Evolutionary conservation across 1,140 invertebrate species (phyloP), one percentile per base, ranked within the genome.

Genomic region (Meloidogyne hapla): DNA sequence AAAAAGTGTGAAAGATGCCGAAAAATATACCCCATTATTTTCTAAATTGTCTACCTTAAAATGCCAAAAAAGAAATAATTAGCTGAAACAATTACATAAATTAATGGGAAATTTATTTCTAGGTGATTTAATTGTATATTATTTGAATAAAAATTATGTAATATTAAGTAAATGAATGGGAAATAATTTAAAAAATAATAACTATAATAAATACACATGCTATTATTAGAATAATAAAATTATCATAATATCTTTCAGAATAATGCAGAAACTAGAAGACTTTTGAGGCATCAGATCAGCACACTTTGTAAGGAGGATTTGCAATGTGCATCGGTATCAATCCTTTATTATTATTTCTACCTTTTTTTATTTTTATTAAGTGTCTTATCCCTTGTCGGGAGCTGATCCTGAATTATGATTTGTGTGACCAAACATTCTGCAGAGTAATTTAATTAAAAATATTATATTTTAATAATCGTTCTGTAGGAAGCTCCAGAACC

Each of bases 271-370:
- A 40, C 76, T 21, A 62, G 79, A 56, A 66, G 79, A 38, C 68
- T 82, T 56, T 65, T 82, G 33, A 75, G 69, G 28, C 81, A 82
- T 38, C 72, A 81, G 42, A 82, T 77, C 26, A 61, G 75, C 48
- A 77, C 40, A 56, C 64, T 82, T 2, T 82, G 81, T 79, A 79
- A 77, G 48, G 79, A 80, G 13, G 81, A 82, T 70, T 18, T 21
- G 13, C 71, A 83, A n/a, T 82, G 81, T 28, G 70, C 81, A 62
- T 82, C 81, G 68, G 81, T 82, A 38, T 77, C 25, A 42, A 78
- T 2, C 8, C 13, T 40, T 48, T 61, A 9, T 10, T 2, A 48
- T 45, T 33, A 10, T 65, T 48, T 21, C 26, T 9, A 42, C 23
- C 1, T n/a, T n/a, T 62, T 77, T 66, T 26, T 40, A 10, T 9